Base-by-base conservation (phyloP, 2,888 invertebrate species). In the Euplexia lucipara region DNA sequence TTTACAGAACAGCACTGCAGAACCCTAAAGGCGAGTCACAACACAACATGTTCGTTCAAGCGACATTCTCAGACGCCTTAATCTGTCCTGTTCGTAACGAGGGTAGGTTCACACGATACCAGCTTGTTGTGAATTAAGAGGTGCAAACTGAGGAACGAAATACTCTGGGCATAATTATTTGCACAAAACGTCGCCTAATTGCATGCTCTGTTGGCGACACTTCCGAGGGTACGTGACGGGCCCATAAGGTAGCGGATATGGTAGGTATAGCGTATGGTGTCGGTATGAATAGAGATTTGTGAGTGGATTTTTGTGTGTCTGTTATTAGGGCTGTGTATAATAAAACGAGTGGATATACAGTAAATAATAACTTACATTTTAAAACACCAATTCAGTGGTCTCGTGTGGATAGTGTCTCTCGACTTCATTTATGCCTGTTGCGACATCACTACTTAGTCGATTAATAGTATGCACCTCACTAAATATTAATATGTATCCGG, bases 111-210 rank as follows among this genome's bases (percentile, higher is more conserved):
- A 72, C 79, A 75, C 81, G 79, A 77, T 82, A 83, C 85, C 84
- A 85, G 86, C 82, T 83, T 86, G 83, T 82, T 76, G 80, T 85
- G 85, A 89, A 90, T 89, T 86, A 89, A 91, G 90, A 90, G 89
- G 89, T 89, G 88, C 81, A 81, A 83, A 85, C 82, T 75, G 67
- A 81, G 83, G 79, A 78, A 66, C 79, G 54, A 81, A 88, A 90
- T 89, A 87, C 85, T 86, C 86, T 77, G 83, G 83, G 83, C 87
- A 89, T 92, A 92, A 93, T 92, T 93, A 92, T 92, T 91, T 91
- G 90, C 87, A 90, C 92, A 92, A 91, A 93, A 93, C 90, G 89
- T 87, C 81, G 89, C 88, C 91, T 93, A 93, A 93, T 93, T 93
- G 93, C 93, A 90, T 88, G 88, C 89, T 87, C 91, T 92, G 92